Percentiles rank a stretch among this genome's conserved stretches.
Conservation (phyloP, 2,888 invertebrate genomes). For the Cremastobaeus sp. region DNA sequence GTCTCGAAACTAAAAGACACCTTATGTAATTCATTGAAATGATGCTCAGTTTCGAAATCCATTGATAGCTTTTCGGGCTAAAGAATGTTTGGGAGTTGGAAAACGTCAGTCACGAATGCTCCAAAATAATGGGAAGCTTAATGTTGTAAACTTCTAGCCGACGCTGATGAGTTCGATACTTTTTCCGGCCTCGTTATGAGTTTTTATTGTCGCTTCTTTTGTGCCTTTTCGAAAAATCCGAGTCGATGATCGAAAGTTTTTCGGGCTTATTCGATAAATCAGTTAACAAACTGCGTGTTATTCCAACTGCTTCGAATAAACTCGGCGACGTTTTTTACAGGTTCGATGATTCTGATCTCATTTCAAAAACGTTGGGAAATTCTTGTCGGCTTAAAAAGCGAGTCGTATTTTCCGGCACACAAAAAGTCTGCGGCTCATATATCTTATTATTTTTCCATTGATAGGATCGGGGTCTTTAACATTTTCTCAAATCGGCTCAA, state of each 20-base stretch:
- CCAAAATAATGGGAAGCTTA: slow-evolving; percentile 13
- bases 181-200: background rate
- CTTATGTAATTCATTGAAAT: background rate
- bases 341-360: background rate
- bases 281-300: background rate
- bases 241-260: background rate
- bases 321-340: background rate
- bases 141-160: background rate
- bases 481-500: too few relatives aligned
- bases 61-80: background rate
- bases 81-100: background rate
- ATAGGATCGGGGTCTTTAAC: too few relatives aligned
- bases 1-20: background rate
- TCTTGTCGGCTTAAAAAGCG: background rate
- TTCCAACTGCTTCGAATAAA: background rate
- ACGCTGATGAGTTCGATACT: background rate
- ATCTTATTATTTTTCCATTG: too few relatives aligned
- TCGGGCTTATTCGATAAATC: background rate
- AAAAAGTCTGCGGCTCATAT: too few relatives aligned
- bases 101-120: slow-evolving; percentile 3
- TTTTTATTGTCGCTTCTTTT: too few relatives aligned
- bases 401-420: background rate
- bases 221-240: too few relatives aligned
- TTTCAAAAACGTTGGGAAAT: background rate
- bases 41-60: background rate